Evolutionary conservation across 2,888 invertebrate genomes (phyloP), one percentile per base, ranked within the genome.

Genomic region (Lymantria monacha): DNA sequence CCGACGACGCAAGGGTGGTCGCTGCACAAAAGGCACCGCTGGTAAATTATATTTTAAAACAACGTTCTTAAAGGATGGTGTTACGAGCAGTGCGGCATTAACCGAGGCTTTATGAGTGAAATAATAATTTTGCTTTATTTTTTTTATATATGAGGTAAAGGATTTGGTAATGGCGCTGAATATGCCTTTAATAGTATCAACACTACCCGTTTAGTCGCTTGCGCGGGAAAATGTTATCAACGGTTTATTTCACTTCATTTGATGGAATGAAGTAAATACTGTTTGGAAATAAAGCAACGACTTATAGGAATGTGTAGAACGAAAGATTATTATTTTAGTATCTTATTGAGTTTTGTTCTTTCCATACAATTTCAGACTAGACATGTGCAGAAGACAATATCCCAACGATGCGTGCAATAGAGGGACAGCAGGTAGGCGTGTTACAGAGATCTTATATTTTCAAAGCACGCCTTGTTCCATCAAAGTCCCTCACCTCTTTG

Each of bases 21-120:
- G 97, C 93, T 98, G 98, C 94, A 97, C 97, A 85, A 97, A 97
- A 94, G 98, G 98, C 95, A 98, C 98, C 91, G 98, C 98, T 93
- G 98, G 98, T 98, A 97, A 95, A 95, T 92, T 81, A 70, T 75
- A 79, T 83, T 82, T 79, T 75, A 78, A 79, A 71, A 70, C 78
- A 75, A 70, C 74, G 69, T 69, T 76, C 74, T 74, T 70, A 63
- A 72, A 83, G 76, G 76, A 76, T 78, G 87, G 87, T 85, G 72
- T 72, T 74, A 58, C 58, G 66, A 58, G 51, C 51, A 69, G 72
- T 73, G 79, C 85, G 78, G 83, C 82, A 87, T 88, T 90, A 91
- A 90, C 90, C 76, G 82, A 82, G 69, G 89, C 90, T 89, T 41
- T 90, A 66, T 75, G 71, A 86, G 79, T 83, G 79, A 85, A 74